A percentile compares a stretch with the other conserved stretches of the same genome.
These are phyloP conservation scores for Emydoidea blandingii DNA, from an alignment of 2,797 vertebrate genomes.

Conservation along the genomic window DNA sequence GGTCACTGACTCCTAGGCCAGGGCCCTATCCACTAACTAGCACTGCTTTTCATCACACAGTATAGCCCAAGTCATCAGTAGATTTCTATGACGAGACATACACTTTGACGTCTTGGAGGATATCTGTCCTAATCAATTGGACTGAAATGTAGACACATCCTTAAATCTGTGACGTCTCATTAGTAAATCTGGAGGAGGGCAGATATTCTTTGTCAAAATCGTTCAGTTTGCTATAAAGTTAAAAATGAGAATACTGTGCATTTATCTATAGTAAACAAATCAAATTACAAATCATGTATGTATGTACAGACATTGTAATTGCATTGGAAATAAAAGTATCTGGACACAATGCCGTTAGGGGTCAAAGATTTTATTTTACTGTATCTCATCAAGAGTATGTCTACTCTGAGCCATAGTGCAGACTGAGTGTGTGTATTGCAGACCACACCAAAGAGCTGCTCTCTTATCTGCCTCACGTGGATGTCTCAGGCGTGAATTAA, in stretches of 20 bases:
- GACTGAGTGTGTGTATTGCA: not conserved
- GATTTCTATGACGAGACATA: not conserved
- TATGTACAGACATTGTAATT: not conserved
- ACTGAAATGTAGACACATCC: not conserved
- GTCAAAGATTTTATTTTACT: not conserved
- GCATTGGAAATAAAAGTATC: not conserved
- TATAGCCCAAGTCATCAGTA: not conserved
- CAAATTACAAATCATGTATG: not conserved
- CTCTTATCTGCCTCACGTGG: not conserved
- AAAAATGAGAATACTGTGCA: not conserved
- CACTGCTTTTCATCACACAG: not conserved
- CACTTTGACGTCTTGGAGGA: not conserved
- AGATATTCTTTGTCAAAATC: not conserved
- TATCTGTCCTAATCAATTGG: not conserved
- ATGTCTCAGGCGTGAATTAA: not conserved
- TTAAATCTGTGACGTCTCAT: not conserved
- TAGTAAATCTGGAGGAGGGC: not conserved
- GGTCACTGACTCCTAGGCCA: not conserved
- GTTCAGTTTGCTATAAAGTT: not conserved
- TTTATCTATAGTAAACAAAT: not conserved
- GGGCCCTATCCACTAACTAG: not conserved
- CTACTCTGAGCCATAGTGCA: not conserved
- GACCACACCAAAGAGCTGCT: not conserved
- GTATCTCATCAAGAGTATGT: not conserved
- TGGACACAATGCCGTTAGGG: not conserved